phyloP scores from a whole-genome alignment of 2,113 vertebrate genomes.

The Vulpes vulpes region DNA sequence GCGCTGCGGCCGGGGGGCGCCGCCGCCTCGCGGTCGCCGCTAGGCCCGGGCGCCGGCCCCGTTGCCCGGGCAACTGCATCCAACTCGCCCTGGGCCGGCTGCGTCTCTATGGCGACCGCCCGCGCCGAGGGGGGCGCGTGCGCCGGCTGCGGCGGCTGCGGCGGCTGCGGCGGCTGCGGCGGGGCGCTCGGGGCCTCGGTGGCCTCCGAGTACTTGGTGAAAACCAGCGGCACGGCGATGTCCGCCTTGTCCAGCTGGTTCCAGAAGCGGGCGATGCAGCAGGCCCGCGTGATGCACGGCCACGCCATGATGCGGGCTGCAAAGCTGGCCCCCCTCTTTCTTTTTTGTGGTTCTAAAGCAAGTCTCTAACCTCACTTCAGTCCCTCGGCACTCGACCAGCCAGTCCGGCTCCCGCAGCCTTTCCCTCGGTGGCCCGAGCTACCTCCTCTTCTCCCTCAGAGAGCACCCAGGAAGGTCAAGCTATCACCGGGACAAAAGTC shows the following conservation, averaged over 20 bases:
- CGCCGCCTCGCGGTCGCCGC: slow-evolving; percentile 82
- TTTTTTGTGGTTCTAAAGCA: slow-evolving; percentile 30
- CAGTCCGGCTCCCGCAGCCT: background rate
- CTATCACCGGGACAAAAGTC: background rate
- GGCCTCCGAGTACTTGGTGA: slow-evolving; percentile 96
- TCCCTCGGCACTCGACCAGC: background rate
- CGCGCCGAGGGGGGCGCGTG: slow-evolving; percentile 82
- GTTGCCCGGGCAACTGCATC: slow-evolving; percentile 86
- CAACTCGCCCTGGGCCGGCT: slow-evolving; percentile 88
- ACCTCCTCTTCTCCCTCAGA: background rate
- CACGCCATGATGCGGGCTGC: slow-evolving; percentile 93
- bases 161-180: slow-evolving; percentile 81
- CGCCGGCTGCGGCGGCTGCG: slow-evolving; percentile 62
- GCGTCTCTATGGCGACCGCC: slow-evolving; percentile 92
- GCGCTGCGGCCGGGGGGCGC: slow-evolving; percentile 83
- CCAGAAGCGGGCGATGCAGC: slow-evolving; percentile 99
- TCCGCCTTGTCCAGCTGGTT: slow-evolving; percentile 98
- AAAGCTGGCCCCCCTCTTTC: background rate
- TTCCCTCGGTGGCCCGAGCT: background rate
- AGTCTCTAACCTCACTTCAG: slow-evolving; percentile 48
- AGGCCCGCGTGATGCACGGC: slow-evolving; percentile 98
- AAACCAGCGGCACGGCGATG: slow-evolving; percentile 97
- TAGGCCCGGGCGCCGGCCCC: slow-evolving; percentile 74
- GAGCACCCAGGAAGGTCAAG: slow-evolving; percentile 4
- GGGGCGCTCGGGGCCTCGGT: slow-evolving; percentile 90